Conservation (phyloP, 2,888 invertebrate genomes). For the Drosophila meridionalis region DNA sequence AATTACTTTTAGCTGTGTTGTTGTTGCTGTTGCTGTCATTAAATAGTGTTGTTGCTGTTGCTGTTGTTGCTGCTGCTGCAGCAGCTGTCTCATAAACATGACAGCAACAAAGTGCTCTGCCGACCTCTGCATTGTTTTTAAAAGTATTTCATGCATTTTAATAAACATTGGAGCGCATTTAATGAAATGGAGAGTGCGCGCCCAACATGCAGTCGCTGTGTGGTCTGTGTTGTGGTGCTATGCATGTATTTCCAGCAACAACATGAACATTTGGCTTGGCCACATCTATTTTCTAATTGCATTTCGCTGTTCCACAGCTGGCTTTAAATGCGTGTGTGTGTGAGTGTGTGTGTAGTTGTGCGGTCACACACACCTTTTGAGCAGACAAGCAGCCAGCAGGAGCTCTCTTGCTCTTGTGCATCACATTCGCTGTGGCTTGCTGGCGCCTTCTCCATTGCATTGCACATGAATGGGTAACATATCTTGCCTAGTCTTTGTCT, state of each 20-base stretch:
- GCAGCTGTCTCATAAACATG: conserved; percentile 65
- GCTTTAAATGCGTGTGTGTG: neutral
- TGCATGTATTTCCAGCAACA: conserved; percentile 23
- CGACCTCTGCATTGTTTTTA: conserved; percentile 56
- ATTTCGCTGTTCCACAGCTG: conserved; percentile 64
- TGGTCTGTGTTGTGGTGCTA: conserved; percentile 44
- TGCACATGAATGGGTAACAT: conserved; percentile 7
- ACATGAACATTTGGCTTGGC: conserved; percentile 46
- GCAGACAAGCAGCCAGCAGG: conserved; percentile 26
- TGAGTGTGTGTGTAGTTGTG: conserved; percentile 28
- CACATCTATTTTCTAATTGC: conserved; percentile 78
- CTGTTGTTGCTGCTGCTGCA: conserved; percentile 23
- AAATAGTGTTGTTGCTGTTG: conserved; percentile 22
- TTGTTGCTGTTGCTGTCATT: conserved; percentile 5
- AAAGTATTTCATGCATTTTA: conserved; percentile 74
- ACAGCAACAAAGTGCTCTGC: conserved; percentile 59
- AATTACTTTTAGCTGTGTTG: conserved; percentile 58
- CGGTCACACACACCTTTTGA: conserved; percentile 65
- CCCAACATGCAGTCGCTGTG: conserved; percentile 21
- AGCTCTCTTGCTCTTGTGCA: conserved; percentile 34
- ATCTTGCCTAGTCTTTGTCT: conserved; percentile 23
- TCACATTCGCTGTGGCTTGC: conserved; percentile 31
- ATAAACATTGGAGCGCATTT: conserved; percentile 71
- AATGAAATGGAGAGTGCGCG: conserved; percentile 56
- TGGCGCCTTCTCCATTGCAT: conserved; percentile 30